Evolutionary conservation across 2,113 vertebrate species (phyloP).

Genomic region (Ammodytes marinus): DNA sequence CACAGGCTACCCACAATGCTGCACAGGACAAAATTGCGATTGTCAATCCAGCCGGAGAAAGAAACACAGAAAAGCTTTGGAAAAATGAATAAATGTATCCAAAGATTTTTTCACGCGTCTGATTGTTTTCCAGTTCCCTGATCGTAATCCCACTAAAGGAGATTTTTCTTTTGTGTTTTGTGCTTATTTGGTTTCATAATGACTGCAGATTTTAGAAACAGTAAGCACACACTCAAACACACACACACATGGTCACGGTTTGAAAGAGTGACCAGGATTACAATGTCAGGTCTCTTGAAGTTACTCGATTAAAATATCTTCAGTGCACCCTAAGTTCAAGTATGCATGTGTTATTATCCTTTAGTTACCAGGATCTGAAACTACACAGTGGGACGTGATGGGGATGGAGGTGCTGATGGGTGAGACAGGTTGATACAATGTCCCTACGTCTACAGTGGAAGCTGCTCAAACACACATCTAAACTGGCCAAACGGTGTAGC

Average conservation of each 20-base stretch:
- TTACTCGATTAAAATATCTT: conserved; percentile 28
- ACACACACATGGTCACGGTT: conserved; percentile 45
- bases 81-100: conserved; percentile 23
- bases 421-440: conserved; percentile 20
- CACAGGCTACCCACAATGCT: conserved; percentile 44
- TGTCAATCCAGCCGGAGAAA: conserved; percentile 73
- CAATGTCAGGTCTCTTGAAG: conserved; percentile 16
- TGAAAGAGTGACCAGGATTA: conserved; percentile 6
- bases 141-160: conserved; percentile 60
- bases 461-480: conserved; percentile 44
- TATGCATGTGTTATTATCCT: conserved; percentile 36
- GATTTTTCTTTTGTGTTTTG: conserved; percentile 62
- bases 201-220: conserved; percentile 57
- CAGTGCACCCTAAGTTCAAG: conserved; percentile 65
- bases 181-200: conserved; percentile 74
- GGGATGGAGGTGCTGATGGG: conserved; percentile 42
- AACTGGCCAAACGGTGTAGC: conserved; percentile 40
- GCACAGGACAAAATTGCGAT: conserved; percentile 67
- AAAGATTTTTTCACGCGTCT: conserved; percentile 54
- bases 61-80: conserved; percentile 34
- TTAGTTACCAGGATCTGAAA: conserved; percentile 48
- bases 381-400: conserved; percentile 46
- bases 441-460: conserved; percentile 52
- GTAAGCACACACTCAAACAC: conserved; percentile 51
- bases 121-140: conserved; percentile 78